Evolutionary conservation across 1,140 invertebrate genomes (phyloP), one percentile per base, ranked within the genome.

Genomic region (Apolygus lucorum): DNA sequence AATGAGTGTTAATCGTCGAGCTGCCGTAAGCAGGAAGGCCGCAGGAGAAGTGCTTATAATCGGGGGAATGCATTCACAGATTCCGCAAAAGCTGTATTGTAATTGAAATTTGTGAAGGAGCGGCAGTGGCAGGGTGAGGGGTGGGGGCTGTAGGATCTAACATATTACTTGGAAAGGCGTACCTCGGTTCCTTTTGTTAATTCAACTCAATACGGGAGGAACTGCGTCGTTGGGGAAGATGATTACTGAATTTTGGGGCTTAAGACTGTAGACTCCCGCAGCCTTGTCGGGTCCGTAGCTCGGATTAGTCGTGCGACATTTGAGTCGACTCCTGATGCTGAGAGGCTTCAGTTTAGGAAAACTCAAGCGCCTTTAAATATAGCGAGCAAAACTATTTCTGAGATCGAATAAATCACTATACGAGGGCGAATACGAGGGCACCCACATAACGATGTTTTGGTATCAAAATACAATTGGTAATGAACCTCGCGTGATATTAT

Each of bases 101-200:
- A 68, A 68, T 68, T 68, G 67, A 68, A 68, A 68, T 68, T 68
- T 59, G 22, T 68, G 67, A 68, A 68, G 67, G 52, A 54, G 65
- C 25, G 22, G 54, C 11, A 59, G 54, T 4, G 22, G 2, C 11
- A 21, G 22, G 54, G 54, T 21, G 54, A 59, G 54, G 11, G 22
- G 22, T 11, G 11, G 54, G 54, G 11, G 22, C 22, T 59, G 22
- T 14, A 11, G 42, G 67, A 68, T 68, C 49, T 49, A 68, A 68
- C 66, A 67, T 42, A 59, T 59, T 68, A 52, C 67, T 54, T 59
- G 54, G 54, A 59, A n/a, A 59, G 52, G 67, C 8, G 22, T 21
- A 59, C 54, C 54, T 59, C 54, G 4, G 54, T 24, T 11, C 24
- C 42, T 52, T 54, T 68, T 68, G 67, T 68, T 68, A 68, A 68